phyloP scores from a whole-genome alignment of 2,888 invertebrate species.

The Nomada lathburiana region DNA sequence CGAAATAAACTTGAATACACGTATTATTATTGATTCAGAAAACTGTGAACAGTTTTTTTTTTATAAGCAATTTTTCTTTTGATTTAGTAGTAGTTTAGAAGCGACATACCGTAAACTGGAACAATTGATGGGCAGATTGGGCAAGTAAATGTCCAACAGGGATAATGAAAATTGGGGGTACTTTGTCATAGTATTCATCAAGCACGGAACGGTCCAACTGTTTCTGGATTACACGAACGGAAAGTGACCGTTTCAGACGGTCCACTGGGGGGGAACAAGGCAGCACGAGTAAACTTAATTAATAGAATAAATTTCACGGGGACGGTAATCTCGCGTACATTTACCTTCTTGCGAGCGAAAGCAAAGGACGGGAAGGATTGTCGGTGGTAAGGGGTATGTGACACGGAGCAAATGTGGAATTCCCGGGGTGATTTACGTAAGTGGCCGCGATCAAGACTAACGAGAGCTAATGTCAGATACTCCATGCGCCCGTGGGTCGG shows the following conservation, averaged over 20 bases:
- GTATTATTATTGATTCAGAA: too few relatives aligned
- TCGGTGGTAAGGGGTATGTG: constrained; percentile 12
- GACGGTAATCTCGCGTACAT: constrained; percentile 70
- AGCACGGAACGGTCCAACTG: constrained; percentile 1
- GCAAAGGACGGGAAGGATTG: constrained; percentile 10
- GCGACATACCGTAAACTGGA: neutral
- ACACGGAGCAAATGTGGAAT: constrained; percentile 66
- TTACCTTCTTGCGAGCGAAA: constrained; percentile 66
- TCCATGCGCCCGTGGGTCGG: constrained; percentile 56
- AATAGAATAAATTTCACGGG: constrained; percentile 74
- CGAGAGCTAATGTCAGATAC: constrained; percentile 75
- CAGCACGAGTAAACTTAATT: constrained; percentile 72
- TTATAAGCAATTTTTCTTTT: neutral
- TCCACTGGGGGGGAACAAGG: constrained; percentile 41
- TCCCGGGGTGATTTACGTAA: constrained; percentile 74
- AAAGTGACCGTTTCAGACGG: constrained; percentile 62
- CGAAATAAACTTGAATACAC: neutral
- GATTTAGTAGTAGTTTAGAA: neutral
- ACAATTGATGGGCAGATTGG: neutral
- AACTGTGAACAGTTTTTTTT: neutral
- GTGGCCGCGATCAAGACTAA: constrained; percentile 76
- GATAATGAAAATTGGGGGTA: constrained; percentile 36
- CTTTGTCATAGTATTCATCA: constrained; percentile 26
- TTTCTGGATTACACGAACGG: constrained; percentile 41
- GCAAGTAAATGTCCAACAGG: constrained; percentile 1